Evolutionary conservation across 2,797 vertebrate species (phyloP), one percentile per base, ranked within the genome.

Genomic region (Halcyon chelicuti): DNA sequence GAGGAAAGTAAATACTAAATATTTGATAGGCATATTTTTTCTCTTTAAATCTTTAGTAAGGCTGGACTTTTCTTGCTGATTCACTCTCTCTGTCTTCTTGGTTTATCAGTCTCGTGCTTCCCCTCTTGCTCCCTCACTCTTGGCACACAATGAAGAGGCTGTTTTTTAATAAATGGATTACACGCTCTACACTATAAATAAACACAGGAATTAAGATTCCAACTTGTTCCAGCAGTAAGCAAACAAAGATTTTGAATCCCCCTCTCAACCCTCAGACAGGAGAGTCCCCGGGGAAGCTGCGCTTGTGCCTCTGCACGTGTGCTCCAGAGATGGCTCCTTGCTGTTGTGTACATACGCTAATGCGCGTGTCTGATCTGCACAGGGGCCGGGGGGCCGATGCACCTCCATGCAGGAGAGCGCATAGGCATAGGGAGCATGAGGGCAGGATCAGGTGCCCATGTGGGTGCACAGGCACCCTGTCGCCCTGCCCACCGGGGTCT

Each of bases 161-260:
- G 81, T 61, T 91, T 86, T 93, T 93, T 83, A 96, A 94, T 95
- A 97, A 97, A 96, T 91, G 93, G 94, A 97, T 97, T 97, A 91
- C 95, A 96, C 7, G 65, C 92, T 95, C 82, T 20, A 78, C 89
- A 77, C 96, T 96, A 93, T 97, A 97, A 97, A 97, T 97, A 97
- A 95, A 94, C 84, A 89, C 51, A 52, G 86, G 86, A 96, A 96
- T 96, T 95, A 94, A 96, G 93, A 96, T 93, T 93, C 96, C 86
- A 85, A 89, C 90, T 96, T 96, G 94, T 95, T 96, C 94, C 93
- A 73, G 78, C 0, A 82, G 95, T 94, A 97, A 97, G 95, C 94
- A 95, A 97, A 97, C 92, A 95, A 94, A 96, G 90, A 88, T 90
- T 67, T 82, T 0, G 67, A 86, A 88, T 93, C 66, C 63, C 76